These are phyloP conservation scores for Agapostemon virescens DNA, from an alignment of 2,888 invertebrate species.

Conservation along the genomic window DNA sequence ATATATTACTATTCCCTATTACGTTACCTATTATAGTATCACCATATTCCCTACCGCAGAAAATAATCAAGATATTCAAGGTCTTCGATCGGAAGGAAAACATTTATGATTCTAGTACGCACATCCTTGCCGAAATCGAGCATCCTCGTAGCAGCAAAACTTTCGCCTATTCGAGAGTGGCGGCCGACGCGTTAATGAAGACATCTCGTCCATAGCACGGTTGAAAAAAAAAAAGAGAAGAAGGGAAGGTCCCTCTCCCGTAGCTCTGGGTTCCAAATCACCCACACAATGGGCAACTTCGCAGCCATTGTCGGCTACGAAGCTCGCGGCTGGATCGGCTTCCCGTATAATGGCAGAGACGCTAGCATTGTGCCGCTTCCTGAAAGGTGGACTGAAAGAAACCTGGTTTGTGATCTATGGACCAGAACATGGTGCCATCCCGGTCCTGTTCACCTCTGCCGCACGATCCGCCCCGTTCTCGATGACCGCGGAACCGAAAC, in stretches of 20 bases:
- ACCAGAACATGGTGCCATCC: conserved; percentile 44
- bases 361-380: conserved; percentile 64
- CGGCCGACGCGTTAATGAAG: conserved; percentile 40
- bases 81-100: not conserved
- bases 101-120: not conserved
- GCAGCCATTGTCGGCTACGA: conserved; percentile 67
- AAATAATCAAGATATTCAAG: too few relatives aligned
- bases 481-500: conserved; percentile 68
- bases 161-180: not conserved
- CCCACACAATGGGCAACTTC: conserved; percentile 75
- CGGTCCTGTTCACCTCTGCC: not conserved
- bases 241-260: conserved; percentile 1
- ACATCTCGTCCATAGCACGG: conserved; percentile 35
- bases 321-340: conserved; percentile 59
- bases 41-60: too few relatives aligned
- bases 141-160: not conserved
- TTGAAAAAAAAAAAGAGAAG: conserved; percentile 7
- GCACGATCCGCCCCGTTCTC: not conserved
- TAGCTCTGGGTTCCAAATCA: conserved; percentile 63
- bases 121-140: not conserved
- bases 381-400: conserved; percentile 60
- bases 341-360: conserved; percentile 54
- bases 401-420: conserved; percentile 60
- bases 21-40: too few relatives aligned
- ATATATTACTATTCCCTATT: too few relatives aligned